Evolutionary conservation across 2,113 vertebrate species (phyloP).

Genomic region (Chrysemys picta): DNA sequence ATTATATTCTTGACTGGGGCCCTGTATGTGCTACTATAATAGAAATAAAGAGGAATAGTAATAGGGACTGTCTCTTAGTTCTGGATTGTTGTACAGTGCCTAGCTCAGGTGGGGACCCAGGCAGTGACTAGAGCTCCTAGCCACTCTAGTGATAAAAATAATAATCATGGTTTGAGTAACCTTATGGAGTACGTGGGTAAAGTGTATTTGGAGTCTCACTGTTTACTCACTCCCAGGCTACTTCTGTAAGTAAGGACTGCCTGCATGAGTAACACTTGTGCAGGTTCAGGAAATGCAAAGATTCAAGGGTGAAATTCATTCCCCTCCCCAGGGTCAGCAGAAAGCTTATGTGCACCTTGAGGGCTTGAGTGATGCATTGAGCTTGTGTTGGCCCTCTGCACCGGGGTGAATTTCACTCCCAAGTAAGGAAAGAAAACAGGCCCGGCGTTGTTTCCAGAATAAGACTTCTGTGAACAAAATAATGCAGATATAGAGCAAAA

Average conservation of each 20-base stretch:
- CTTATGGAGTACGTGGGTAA: neutral
- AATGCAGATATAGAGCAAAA: neutral
- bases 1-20: neutral
- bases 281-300: neutral
- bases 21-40: neutral
- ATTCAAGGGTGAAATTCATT: neutral
- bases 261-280: neutral
- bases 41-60: neutral
- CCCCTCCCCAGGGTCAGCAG: neutral
- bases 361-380: neutral
- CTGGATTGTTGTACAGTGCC: neutral
- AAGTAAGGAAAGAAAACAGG: neutral
- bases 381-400: neutral
- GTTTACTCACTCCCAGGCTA: neutral
- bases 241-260: neutral
- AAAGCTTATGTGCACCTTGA: neutral
- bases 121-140: neutral
- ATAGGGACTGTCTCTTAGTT: neutral
- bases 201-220: neutral
- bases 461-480: neutral
- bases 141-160: neutral
- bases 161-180: neutral
- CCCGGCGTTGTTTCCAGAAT: neutral
- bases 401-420: neutral
- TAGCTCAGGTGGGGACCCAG: neutral